Percentiles rank a stretch among this genome's conserved stretches.
phyloP scores from a whole-genome alignment of 1,140 invertebrate species.

The Hyles vespertilio region DNA sequence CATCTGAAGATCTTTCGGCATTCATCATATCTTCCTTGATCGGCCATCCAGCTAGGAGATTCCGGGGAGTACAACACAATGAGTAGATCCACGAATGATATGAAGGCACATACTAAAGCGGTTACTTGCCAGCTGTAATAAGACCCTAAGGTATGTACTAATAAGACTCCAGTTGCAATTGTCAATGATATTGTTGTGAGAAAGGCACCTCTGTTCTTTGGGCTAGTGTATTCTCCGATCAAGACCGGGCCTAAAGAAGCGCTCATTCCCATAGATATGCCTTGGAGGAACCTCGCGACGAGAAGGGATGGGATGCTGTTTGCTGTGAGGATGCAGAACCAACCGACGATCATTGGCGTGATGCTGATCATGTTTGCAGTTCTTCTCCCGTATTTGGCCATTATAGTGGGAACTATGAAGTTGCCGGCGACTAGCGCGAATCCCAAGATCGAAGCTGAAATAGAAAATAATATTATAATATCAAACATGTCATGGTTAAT shows the following conservation, averaged over 20 bases:
- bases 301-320: constrained; percentile 29
- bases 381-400: constrained; percentile 51
- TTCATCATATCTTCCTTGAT: constrained; percentile 35
- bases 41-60: constrained; percentile 40
- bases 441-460: constrained; percentile 52
- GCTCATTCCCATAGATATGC: constrained; percentile 39
- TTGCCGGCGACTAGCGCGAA: constrained; percentile 47
- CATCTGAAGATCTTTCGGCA: constrained; percentile 35
- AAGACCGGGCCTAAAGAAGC: constrained; percentile 33
- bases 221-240: constrained; percentile 45
- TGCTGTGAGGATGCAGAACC: constrained; percentile 45
- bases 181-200: constrained; percentile 32
- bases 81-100: constrained; percentile 30
- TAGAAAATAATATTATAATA: constrained; percentile 4
- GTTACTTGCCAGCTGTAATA: constrained; percentile 32
- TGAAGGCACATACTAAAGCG: constrained; percentile 27
- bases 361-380: constrained; percentile 46
- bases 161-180: constrained; percentile 29
- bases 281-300: constrained; percentile 36
- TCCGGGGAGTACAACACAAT: constrained; percentile 42
- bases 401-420: constrained; percentile 46
- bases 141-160: constrained; percentile 33
- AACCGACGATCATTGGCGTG: constrained; percentile 42
- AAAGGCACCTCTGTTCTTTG: constrained; percentile 39
- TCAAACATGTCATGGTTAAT: background rate